phyloP scores from a whole-genome alignment of 2,888 invertebrate species.

The Anthrax anthrax region DNA sequence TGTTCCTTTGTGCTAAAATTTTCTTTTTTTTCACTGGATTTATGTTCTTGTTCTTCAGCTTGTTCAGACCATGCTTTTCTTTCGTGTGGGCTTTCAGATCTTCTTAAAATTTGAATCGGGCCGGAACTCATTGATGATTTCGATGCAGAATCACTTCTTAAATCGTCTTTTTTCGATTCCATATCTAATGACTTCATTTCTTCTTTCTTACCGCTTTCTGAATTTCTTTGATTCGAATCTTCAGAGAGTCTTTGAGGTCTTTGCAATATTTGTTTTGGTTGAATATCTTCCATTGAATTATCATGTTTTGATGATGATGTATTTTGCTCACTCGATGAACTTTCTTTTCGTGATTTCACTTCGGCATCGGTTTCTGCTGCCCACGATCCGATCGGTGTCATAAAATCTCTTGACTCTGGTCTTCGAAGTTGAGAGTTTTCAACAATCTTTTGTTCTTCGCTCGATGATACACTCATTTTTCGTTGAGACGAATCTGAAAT shows the following conservation, averaged over 20 bases:
- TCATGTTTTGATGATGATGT: conserved; percentile 7
- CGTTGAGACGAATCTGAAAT: conserved; percentile 35
- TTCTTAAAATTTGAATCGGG: conserved; percentile 32
- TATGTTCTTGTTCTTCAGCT: conserved; percentile 5
- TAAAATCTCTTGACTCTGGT: conserved; percentile 9
- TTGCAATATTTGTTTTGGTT: conserved; percentile 32
- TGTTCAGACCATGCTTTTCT: conserved; percentile 9
- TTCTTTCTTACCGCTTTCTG: conserved; percentile 18
- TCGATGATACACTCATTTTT: conserved; percentile 32
- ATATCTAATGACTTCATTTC: conserved; percentile 2
- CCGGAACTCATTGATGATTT: conserved; percentile 13
- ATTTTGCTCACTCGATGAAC: conserved; percentile 21
- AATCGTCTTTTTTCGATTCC: conserved; percentile 11
- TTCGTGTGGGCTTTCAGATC: conserved; percentile 24
- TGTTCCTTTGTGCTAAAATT: neutral
- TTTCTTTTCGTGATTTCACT: conserved; percentile 27
- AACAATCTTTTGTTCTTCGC: conserved; percentile 22
- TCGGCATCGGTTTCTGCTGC: conserved; percentile 35
- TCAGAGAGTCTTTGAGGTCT: conserved; percentile 19
- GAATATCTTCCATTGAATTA: conserved; percentile 22
- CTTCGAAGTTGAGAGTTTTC: conserved; percentile 14
- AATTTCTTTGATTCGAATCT: conserved; percentile 19
- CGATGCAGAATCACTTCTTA: neutral
- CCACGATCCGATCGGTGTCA: conserved; percentile 29
- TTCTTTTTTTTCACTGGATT: neutral